A percentile compares a stretch with the other conserved stretches of the same genome.
Evolutionary conservation across 2,797 vertebrate species (phyloP).

Genomic region (Clarias platycephalus): DNA sequence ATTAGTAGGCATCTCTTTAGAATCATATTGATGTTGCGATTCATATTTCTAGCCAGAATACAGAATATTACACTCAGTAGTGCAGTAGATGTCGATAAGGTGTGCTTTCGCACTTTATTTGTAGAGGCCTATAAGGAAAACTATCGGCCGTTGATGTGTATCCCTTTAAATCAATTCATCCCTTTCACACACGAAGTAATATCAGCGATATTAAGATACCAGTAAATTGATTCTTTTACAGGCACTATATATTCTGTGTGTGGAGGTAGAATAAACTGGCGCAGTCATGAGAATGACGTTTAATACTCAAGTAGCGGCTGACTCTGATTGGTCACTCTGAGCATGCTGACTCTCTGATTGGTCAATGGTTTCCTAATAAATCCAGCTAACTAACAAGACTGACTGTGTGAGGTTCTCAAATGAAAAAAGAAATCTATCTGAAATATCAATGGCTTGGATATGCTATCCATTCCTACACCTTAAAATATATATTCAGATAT

Average conservation of each 20-base stretch:
- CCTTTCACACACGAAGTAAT: neutral
- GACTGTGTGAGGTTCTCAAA: conserved; percentile 27
- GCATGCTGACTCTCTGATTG: conserved; percentile 67
- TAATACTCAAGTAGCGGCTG: conserved; percentile 31
- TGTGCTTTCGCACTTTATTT: conserved; percentile 17
- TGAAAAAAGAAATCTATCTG: neutral
- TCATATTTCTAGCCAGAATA: conserved; percentile 13
- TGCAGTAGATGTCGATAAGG: conserved; percentile 5
- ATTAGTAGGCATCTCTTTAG: conserved; percentile 42
- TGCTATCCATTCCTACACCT: neutral
- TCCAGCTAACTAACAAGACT: conserved; percentile 64
- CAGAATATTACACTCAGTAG: conserved; percentile 11
- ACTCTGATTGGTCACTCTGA: conserved; percentile 54
- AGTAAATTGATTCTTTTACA: conserved; percentile 12
- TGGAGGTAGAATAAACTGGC: conserved; percentile 27
- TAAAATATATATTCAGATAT: neutral
- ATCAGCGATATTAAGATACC: neutral
- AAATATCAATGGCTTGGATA: neutral
- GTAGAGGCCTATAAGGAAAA: conserved; percentile 22
- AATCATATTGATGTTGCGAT: conserved; percentile 5
- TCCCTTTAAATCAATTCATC: conserved; percentile 15
- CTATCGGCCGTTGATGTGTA: conserved; percentile 20
- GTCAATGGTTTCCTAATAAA: conserved; percentile 72
- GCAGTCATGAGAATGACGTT: conserved; percentile 45
- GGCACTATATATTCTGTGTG: conserved; percentile 35